phyloP scores from a whole-genome alignment of 2,797 vertebrate species.

The Sciurus vulgaris region DNA sequence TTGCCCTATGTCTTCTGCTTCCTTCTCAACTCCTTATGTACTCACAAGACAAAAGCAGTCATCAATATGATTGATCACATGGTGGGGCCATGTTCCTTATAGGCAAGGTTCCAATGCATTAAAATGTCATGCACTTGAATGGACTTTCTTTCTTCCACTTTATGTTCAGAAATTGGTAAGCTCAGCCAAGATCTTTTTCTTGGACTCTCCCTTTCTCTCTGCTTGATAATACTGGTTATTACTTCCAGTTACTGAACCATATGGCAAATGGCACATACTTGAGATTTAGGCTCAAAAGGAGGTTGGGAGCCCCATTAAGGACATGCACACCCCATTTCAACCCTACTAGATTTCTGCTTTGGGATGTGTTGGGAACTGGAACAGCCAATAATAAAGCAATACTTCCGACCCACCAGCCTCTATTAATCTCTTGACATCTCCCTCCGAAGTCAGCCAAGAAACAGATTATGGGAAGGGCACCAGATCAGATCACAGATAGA shows the following conservation, averaged over 20 bases:
- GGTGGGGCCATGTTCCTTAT: background rate
- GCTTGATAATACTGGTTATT: slow-evolving; percentile 60
- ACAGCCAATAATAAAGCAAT: background rate
- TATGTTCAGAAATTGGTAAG: background rate
- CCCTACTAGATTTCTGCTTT: background rate
- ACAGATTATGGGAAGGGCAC: background rate
- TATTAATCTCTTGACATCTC: background rate
- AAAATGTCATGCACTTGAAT: background rate
- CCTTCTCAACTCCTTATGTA: background rate
- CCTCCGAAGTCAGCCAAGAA: background rate
- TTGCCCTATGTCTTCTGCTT: background rate
- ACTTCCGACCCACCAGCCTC: background rate
- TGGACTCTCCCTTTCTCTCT: slow-evolving; percentile 3
- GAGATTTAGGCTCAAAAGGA: slow-evolving; percentile 67
- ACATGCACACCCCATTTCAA: background rate
- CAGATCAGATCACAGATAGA: slow-evolving; percentile 1
- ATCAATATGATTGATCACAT: background rate
- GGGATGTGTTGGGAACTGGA: background rate
- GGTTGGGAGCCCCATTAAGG: slow-evolving; percentile 46
- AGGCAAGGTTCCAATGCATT: background rate
- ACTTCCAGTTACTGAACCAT: slow-evolving; percentile 41
- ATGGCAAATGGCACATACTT: slow-evolving; percentile 63
- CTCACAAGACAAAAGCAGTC: background rate
- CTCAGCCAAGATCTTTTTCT: slow-evolving; percentile 26
- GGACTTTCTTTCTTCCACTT: background rate